Base-by-base conservation (phyloP, 2,113 vertebrate species). In the Ancistrus triradiatus region DNA sequence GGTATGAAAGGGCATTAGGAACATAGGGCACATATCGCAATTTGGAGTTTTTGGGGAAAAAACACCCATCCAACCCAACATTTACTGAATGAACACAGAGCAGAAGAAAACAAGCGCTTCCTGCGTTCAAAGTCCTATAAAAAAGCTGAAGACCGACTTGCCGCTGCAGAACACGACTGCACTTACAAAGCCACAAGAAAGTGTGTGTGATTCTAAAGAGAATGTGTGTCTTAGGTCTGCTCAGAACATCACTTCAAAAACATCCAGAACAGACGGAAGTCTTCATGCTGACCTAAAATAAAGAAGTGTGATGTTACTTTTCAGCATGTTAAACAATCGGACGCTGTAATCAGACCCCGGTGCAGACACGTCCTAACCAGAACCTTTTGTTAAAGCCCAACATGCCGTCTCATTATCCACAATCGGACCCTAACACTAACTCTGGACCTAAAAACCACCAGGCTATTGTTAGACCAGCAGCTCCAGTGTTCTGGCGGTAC, bases 141-240 rank as follows among this genome's bases (percentile, higher is more conserved):
- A 75, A 61, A 69, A 25, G 19, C 40, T 18, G 70, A 69, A 77
- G 76, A 72, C 72, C 67, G 75, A 73, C 76, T 83, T 70, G 77
- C 81, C 77, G 77, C 3, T 14, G 77, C 75, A 77, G 65, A 79
- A 83, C 83, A 82, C 84, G 75, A 74, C 78, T 81, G 69, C 64
- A 83, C 73, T 83, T 68, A 83, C 80, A 55, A 73, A 79, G 62
- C 83, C 85, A 85, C 81, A 85, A 85, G 76, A 87, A 85, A 86
- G 86, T 78, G 70, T 76, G 67, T 62, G 60, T 58, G 78, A 74
- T 83, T 84, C 79, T 86, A n/a, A n/a, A n/a, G n/a, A n/a, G n/a
- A 84, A 86, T 86, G 76, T 82, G 77, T 64, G 72, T 76, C 81
- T 86, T 86, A 81, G 65, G 48, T 70, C 66, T 72, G 11, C 80